These are phyloP conservation scores for Turritopsis rubra DNA, from an alignment of 30 jellyfish, hydroid and myxozoan genomes.

Conservation along the genomic window DNA sequence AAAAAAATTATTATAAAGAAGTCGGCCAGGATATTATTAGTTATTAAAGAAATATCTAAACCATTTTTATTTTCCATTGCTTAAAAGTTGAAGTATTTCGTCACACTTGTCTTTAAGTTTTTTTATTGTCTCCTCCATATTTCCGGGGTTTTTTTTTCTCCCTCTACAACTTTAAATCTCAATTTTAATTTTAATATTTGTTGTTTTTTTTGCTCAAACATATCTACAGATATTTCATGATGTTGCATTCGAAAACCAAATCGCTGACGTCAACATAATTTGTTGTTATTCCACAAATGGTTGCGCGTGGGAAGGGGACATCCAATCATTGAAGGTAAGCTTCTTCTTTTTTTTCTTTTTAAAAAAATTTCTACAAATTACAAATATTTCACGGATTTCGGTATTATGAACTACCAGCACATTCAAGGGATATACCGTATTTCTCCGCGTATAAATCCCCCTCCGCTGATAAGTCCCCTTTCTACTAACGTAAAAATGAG, in stretches of 20 bases:
- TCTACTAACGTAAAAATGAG: no score
- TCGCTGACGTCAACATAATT: conserved; percentile 18
- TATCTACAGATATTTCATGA: background rate
- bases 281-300: conserved; percentile 14
- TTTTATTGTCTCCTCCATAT: no score
- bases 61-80: background rate
- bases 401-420: no score
- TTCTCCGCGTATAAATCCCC: no score
- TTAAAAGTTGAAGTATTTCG: no score
- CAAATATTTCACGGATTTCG: background rate
- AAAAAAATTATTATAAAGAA: background rate
- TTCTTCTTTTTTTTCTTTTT: no score
- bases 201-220: background rate
- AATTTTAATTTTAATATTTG: no score
- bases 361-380: no score
- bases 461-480: no score
- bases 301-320: conserved; percentile 12
- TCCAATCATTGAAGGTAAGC: background rate
- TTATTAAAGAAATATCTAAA: background rate
- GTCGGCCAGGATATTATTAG: background rate
- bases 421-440: no score
- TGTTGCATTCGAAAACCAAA: conserved; percentile 7
- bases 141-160: background rate
- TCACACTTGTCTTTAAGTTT: no score
- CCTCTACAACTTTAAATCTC: background rate